These are phyloP conservation scores for Probaryconus sp. DNA, from an alignment of 1,140 invertebrate genomes.

Conservation along the genomic window DNA sequence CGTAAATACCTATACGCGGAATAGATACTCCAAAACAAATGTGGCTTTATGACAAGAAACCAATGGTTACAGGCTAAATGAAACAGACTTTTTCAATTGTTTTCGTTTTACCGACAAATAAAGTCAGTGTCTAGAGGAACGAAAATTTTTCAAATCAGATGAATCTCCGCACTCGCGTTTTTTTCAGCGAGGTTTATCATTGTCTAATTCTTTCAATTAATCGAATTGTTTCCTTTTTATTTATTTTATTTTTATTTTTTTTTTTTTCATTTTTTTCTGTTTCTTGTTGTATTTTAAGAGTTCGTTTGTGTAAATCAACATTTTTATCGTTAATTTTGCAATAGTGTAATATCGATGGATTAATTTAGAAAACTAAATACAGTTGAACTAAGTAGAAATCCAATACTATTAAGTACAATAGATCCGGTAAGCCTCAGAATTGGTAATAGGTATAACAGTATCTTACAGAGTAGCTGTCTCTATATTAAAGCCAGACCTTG, in stretches of 20 bases:
- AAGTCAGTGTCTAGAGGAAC: not conserved
- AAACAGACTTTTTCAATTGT: conserved; percentile 38
- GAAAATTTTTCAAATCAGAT: too few relatives aligned
- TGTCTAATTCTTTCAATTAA: too few relatives aligned
- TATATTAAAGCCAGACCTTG: conserved; percentile 23
- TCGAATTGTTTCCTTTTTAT: too few relatives aligned
- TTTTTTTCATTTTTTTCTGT: too few relatives aligned
- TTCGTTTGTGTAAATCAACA: too few relatives aligned
- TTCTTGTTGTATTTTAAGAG: too few relatives aligned
- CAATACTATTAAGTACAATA: conserved; percentile 1
- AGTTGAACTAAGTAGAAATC: conserved; percentile 2
- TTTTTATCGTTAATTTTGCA: too few relatives aligned
- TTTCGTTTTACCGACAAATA: conserved; percentile 17
- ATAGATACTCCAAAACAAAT: conserved; percentile 44
- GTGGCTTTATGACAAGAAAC: conserved; percentile 50
- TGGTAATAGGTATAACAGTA: conserved; percentile 5
- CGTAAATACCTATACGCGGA: conserved; percentile 39
- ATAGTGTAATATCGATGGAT: too few relatives aligned
- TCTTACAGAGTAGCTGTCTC: conserved; percentile 5
- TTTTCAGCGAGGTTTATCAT: too few relatives aligned
- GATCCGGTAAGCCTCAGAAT: not conserved
- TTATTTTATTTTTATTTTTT: too few relatives aligned
- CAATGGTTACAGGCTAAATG: conserved; percentile 30
- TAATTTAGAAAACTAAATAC: too few relatives aligned
- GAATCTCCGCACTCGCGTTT: too few relatives aligned